Evolutionary conservation across 1,140 invertebrate genomes (phyloP).

Genomic region (Drosophila ficusphila): DNA sequence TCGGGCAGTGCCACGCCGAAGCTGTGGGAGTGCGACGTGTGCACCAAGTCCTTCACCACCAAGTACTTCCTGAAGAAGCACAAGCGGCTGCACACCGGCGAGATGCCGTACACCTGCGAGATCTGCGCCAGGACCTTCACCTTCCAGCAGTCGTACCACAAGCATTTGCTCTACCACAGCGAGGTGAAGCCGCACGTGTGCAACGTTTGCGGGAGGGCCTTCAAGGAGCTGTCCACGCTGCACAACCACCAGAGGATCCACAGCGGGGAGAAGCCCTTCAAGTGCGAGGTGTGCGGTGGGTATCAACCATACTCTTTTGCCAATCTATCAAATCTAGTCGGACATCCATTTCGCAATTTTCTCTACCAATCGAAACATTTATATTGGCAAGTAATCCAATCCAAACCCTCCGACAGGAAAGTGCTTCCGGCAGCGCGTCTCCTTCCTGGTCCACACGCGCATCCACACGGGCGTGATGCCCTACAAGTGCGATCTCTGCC

Average conservation of each 20-base stretch:
- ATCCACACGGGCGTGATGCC: constrained; percentile 89
- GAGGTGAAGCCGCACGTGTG: constrained; percentile 94
- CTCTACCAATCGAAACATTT: too few relatives aligned
- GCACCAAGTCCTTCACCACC: constrained; percentile 93
- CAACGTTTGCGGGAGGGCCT: constrained; percentile 91
- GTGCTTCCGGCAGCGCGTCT: constrained; percentile 93
- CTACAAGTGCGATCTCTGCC: constrained; percentile 92
- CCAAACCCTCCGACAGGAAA: constrained; percentile 87
- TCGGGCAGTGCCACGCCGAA: constrained; percentile 78
- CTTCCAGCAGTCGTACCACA: constrained; percentile 96
- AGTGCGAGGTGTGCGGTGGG: constrained; percentile 94
- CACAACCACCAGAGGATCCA: constrained; percentile 94
- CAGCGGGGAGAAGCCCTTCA: constrained; percentile 95
- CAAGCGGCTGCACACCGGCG: constrained; percentile 92
- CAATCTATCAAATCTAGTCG: too few relatives aligned
- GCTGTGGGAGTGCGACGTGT: constrained; percentile 93
- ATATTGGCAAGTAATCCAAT: too few relatives aligned
- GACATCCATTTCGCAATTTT: too few relatives aligned
- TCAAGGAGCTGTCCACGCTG: constrained; percentile 94
- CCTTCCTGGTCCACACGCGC: constrained; percentile 92
- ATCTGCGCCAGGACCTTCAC: constrained; percentile 95
- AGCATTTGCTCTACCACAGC: constrained; percentile 93
- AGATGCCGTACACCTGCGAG: constrained; percentile 93
- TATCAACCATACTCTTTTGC: constrained; percentile 27
- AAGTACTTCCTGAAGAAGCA: constrained; percentile 96